A percentile compares a stretch with the other conserved stretches of the same genome.
Evolutionary conservation across 2,113 vertebrate genomes (phyloP).

Genomic region (Cacatua alba): DNA sequence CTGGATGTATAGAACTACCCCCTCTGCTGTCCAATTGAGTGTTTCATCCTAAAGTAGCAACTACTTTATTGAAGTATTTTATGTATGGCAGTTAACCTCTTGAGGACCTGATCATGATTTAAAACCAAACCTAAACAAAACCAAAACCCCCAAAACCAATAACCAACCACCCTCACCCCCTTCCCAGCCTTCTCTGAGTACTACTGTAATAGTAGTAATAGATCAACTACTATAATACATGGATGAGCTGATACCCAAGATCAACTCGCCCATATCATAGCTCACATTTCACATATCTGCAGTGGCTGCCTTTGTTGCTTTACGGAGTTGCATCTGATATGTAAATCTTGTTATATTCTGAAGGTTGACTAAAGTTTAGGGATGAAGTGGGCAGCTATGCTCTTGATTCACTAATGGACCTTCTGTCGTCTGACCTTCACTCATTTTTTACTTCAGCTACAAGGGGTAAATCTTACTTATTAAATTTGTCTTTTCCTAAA

Average conservation of each 20-base stretch:
- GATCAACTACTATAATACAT: not conserved
- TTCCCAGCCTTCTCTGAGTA: not conserved
- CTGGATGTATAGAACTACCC: not conserved
- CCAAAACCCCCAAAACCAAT: not conserved
- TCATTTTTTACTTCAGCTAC: not conserved
- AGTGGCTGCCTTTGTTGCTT: not conserved
- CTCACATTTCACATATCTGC: not conserved
- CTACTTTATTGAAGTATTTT: not conserved
- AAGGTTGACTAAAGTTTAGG: not conserved
- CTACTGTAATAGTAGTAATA: not conserved
- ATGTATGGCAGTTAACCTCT: not conserved
- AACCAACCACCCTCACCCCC: not conserved
- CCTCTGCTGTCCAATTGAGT: not conserved
- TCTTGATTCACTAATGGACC: not conserved
- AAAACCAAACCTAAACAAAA: not conserved
- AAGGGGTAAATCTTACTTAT: not conserved
- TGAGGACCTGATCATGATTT: not conserved
- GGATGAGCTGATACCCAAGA: not conserved
- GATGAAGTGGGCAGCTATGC: not conserved
- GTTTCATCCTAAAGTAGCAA: not conserved
- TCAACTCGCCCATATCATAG: fast-evolving
- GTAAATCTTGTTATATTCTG: not conserved
- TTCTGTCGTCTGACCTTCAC: not conserved
- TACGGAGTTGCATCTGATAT: not conserved
- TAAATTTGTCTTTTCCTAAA: not conserved